Conservation (phyloP, 2,797 vertebrate genomes). For the Enteromius thamalakanensis region DNA sequence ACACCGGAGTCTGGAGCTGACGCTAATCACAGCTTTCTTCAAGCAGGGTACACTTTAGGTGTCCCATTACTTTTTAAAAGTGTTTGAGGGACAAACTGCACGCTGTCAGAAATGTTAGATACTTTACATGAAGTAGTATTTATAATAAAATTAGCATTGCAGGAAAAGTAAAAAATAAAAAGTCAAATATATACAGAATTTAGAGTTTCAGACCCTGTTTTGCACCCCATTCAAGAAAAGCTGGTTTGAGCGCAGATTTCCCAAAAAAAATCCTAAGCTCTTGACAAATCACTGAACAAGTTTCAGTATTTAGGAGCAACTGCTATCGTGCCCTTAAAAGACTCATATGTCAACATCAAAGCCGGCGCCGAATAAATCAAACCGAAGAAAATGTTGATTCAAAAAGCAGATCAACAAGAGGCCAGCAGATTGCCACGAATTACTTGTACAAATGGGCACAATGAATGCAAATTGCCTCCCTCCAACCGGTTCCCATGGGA, state of each 20-base stretch:
- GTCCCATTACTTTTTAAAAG: slow-evolving; percentile 1
- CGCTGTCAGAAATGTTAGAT: background rate
- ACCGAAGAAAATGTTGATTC: slow-evolving; percentile 18
- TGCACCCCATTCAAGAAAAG: background rate
- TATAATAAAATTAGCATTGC: background rate
- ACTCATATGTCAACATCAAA: slow-evolving; percentile 23
- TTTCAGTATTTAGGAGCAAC: background rate
- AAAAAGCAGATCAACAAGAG: slow-evolving; percentile 42
- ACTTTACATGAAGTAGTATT: background rate
- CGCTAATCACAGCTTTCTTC: background rate
- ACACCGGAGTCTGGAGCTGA: background rate
- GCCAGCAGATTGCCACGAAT: slow-evolving; percentile 45
- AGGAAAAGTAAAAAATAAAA: too few species aligned
- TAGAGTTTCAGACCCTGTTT: background rate
- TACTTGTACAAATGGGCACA: slow-evolving; percentile 57
- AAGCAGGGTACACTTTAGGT: background rate
- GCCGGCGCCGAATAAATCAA: background rate
- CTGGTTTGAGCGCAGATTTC: background rate
- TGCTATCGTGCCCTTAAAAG: slow-evolving; percentile 4
- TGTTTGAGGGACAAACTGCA: background rate
- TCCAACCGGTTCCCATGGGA: slow-evolving; percentile 52
- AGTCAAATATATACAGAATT: background rate
- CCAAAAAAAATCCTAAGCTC: background rate
- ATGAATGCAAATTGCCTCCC: slow-evolving; percentile 57
- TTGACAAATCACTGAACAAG: slow-evolving; percentile 10